A percentile compares a stretch with the other conserved stretches of the same genome.
Conservation (phyloP, 2,797 vertebrate genomes). For the Paedocypris micromegethes region DNA sequence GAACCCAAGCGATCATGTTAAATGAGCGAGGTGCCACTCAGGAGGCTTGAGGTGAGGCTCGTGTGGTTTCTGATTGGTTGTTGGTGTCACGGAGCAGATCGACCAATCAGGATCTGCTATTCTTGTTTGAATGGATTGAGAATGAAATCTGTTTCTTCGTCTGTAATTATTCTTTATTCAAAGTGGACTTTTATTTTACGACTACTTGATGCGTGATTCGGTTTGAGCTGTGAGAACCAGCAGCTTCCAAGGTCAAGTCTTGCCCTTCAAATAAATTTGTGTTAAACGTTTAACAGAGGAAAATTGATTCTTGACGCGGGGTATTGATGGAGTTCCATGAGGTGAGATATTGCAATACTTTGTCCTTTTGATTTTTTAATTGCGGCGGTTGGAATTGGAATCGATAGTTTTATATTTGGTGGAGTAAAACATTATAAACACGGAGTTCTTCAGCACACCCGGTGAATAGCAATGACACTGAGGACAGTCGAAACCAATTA, state of each 20-base stretch:
- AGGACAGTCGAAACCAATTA: background rate
- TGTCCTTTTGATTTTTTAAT: background rate
- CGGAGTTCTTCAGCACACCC: conserved; percentile 9
- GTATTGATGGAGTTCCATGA: background rate
- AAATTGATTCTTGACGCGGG: background rate
- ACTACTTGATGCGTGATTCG: no score
- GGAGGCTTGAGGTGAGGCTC: conserved; percentile 10
- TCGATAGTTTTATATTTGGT: background rate
- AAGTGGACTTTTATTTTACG: no score
- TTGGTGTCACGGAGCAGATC: conserved; percentile 1
- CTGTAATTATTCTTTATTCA: no score
- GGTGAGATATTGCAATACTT: background rate
- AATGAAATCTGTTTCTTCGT: no score
- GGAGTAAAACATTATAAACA: conserved; percentile 1
- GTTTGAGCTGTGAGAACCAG: no score
- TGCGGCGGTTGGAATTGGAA: background rate
- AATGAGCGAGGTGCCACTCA: conserved; percentile 6
- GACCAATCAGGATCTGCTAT: no score
- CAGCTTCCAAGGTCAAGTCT: background rate
- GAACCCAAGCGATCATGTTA: conserved; percentile 24
- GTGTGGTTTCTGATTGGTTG: conserved; percentile 19
- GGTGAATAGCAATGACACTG: conserved; percentile 21
- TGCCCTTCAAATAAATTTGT: background rate
- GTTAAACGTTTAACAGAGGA: background rate
- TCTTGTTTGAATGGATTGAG: no score